A percentile compares a stretch with the other conserved stretches of the same genome.
Conservation (phyloP, 1,140 invertebrate species). For the Anastrepha obliqua region DNA sequence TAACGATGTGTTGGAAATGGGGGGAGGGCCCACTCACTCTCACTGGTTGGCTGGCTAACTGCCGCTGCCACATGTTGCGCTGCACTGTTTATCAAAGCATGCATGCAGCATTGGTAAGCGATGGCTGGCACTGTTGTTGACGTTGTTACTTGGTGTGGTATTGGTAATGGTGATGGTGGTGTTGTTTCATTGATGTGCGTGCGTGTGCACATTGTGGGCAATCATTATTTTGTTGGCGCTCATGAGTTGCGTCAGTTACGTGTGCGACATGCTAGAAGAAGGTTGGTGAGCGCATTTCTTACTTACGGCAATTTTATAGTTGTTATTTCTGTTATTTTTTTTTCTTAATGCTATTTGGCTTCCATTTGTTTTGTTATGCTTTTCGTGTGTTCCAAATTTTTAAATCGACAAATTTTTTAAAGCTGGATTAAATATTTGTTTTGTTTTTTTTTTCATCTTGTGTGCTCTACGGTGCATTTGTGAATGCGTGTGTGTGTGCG, state of each 20-base stretch:
- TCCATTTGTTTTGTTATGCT: conserved; percentile 31
- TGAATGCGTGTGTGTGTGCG: neutral
- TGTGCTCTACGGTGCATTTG: neutral
- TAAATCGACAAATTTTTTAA: neutral
- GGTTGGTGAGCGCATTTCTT: conserved; percentile 65
- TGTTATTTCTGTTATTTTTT: conserved; percentile 9
- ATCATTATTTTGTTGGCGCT: conserved; percentile 27
- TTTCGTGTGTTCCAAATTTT: conserved; percentile 25
- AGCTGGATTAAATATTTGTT: neutral
- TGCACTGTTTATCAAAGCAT: conserved; percentile 23
- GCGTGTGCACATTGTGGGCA: conserved; percentile 41
- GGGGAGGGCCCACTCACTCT: conserved; percentile 14
- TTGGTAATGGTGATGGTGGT: conserved; percentile 2
- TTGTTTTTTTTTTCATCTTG: neutral
- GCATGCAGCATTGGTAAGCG: neutral
- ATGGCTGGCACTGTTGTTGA: conserved; percentile 17
- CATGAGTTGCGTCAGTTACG: conserved; percentile 64
- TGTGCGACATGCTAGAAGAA: conserved; percentile 73
- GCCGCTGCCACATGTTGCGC: conserved; percentile 57
- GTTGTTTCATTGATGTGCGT: conserved; percentile 8
- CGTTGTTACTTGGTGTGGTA: neutral
- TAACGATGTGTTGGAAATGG: conserved; percentile 45
- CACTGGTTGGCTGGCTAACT: neutral
- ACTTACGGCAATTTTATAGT: conserved; percentile 12
- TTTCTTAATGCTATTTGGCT: neutral